Evolutionary conservation across 2,888 invertebrate genomes (phyloP), one percentile per base, ranked within the genome.

Genomic region (Habroteleia sp.): DNA sequence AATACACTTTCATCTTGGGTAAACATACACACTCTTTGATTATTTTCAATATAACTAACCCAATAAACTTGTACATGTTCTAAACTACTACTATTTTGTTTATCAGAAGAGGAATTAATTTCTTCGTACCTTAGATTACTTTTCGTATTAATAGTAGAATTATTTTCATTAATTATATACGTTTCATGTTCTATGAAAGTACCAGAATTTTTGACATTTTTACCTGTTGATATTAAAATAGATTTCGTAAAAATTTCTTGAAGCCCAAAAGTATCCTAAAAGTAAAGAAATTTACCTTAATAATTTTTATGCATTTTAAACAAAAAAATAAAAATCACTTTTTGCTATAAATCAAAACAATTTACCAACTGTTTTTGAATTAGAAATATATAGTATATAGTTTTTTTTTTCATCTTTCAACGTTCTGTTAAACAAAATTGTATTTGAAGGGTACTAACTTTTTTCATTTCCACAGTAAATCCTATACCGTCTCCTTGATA

Each of bases 21-120:
- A 80, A 96, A 91, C 8, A 94, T 90, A 60, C 95, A 90, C 0
- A 94, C 93, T 80, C 94, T 89, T 86, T 96, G 95, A 39, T 92
- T 91, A 0, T 92, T 93, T 74, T 95, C 94, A 87, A 94, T 91
- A 83, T 93, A 95, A 2, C 94, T 94, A 27, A 94, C 91, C 95
- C 95, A 96, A 87, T 94, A 94, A 5, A 96, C 93, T 0, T 92
- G 89, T 2, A 94, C 93, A 85, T 94, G 94, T n/a, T n/a, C n/a
- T n/a, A n/a, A n/a, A n/a, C n/a, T n/a, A n/a, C n/a, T n/a, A n/a
- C n/a, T n/a, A n/a, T n/a, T n/a, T n/a, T n/a, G n/a, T n/a, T n/a
- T n/a, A n/a, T n/a, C n/a, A n/a, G n/a, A n/a, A n/a, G n/a, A n/a
- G n/a, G n/a, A n/a, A n/a, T n/a, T n/a, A n/a, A n/a, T n/a, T n/a